Evolutionary conservation across 2,888 invertebrate genomes (phyloP), one percentile per base, ranked within the genome.

Genomic region (Muschampia staudingeri): DNA sequence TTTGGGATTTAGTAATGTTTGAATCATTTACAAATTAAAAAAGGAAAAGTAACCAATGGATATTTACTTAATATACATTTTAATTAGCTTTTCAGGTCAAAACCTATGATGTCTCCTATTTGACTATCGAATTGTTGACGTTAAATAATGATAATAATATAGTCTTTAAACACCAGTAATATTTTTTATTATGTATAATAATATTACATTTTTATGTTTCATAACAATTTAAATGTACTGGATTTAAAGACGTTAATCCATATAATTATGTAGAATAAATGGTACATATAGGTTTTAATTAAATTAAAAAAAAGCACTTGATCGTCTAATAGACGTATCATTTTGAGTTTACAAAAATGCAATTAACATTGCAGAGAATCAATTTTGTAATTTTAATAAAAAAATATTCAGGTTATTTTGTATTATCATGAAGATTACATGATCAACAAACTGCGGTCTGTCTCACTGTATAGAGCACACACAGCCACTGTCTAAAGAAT

Each of bases 1-100:
- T 61, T 61, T 75, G 70, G 76, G 65, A 84, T 76, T 42, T 42
- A 80, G 67, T 34, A 34, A 6, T 6, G 52, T 83, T 84, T 86
- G 86, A 88, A 87, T 87, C 85, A 83, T 83, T 83, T 89, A 88
- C 87, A 84, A 87, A 89, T 84, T 82, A 82, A 87, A 86, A 84
- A 88, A 86, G 80, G 48, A 83, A 34, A 83, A 78, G 82, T 80
- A 85, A 84, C 11, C 71, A 84, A 84, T 86, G 81, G 83, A 56
- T 56, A 56, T 8, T 7, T 40, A 40, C 8, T n/a, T 8, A 19
- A 19, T 56, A 67, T 16, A 67, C 30, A 16, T 16, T 34, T 34
- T 16, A 34, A 82, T 76, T 79, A 84, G 7, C 84, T 84, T 81
- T 82, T 80, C 75, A 80, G 76, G 86, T 87, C 85, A 86, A 83